These are phyloP conservation scores for Drosophila teissieri DNA, from an alignment of 1,140 invertebrate genomes.

Conservation along the genomic window DNA sequence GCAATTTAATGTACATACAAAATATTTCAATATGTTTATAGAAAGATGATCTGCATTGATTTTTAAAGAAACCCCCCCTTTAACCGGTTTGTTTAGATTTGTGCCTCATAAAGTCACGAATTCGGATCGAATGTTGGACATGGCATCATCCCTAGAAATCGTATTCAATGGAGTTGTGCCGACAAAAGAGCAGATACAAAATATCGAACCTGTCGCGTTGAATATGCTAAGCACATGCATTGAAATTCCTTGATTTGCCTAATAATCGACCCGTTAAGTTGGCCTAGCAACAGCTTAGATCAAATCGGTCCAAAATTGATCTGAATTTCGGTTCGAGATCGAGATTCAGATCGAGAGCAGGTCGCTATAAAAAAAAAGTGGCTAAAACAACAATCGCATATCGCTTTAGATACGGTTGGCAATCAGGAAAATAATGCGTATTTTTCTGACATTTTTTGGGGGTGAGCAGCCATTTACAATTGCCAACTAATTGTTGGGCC, in stretches of 20 bases:
- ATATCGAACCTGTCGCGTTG: slow-evolving; percentile 72
- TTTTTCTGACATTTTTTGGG: slow-evolving; percentile 8
- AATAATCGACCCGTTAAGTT: slow-evolving; percentile 70
- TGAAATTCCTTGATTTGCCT: slow-evolving; percentile 80
- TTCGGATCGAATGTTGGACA: background rate
- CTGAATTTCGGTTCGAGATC: slow-evolving; percentile 9
- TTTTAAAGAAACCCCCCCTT: too few relatives aligned
- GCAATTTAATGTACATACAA: too few relatives aligned
- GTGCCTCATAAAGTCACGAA: slow-evolving; percentile 7
- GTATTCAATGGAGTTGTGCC: slow-evolving; percentile 70
- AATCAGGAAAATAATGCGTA: slow-evolving; percentile 43
- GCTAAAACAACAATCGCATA: slow-evolving; percentile 26
- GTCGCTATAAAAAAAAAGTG: slow-evolving; percentile 12
- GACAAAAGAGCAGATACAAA: slow-evolving; percentile 18
- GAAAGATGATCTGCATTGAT: background rate
- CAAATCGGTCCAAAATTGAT: slow-evolving; percentile 17
- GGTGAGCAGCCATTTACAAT: slow-evolving; percentile 30
- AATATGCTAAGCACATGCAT: slow-evolving; percentile 76
- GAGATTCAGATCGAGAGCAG: slow-evolving; percentile 41
- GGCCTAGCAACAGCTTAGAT: slow-evolving; percentile 65
- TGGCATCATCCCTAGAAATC: slow-evolving; percentile 29
- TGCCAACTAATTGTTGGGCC: slow-evolving; percentile 55
- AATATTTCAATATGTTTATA: background rate
- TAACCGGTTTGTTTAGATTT: background rate
- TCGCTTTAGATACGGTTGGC: slow-evolving; percentile 65